Percentiles rank a stretch among this genome's conserved stretches.
These are phyloP conservation scores for Pimephales promelas DNA, from an alignment of 2,113 vertebrate genomes.

Conservation along the genomic window DNA sequence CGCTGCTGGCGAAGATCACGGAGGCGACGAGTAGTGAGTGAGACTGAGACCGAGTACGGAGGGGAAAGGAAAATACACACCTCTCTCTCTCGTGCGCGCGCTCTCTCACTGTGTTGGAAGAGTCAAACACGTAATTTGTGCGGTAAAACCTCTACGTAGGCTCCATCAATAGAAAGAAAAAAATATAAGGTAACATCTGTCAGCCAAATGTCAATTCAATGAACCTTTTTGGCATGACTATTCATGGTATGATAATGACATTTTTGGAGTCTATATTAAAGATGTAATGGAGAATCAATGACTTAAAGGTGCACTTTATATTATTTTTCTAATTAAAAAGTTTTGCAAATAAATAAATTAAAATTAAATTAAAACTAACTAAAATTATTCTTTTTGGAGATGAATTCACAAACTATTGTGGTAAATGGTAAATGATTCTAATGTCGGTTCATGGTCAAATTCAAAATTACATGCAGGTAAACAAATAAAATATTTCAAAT, in stretches of 20 bases:
- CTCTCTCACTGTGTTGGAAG: background rate
- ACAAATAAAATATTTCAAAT: background rate
- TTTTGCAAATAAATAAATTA: background rate
- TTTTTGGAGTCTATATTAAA: background rate
- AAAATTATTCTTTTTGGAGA: no score
- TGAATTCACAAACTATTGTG: background rate
- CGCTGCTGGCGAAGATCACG: conserved; percentile 56
- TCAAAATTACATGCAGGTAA: background rate
- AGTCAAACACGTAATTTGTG: background rate
- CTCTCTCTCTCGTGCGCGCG: conserved; percentile 16
- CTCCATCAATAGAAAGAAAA: background rate
- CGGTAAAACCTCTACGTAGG: background rate
- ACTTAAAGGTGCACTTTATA: no score
- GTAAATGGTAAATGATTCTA: no score
- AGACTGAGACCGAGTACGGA: background rate
- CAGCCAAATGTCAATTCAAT: background rate
- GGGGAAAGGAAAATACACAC: background rate
- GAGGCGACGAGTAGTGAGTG: conserved; percentile 29
- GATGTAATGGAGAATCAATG: background rate
- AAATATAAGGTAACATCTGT: background rate
- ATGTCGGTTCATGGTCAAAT: no score
- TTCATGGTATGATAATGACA: background rate
- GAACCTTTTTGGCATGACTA: background rate
- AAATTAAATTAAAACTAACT: no score
- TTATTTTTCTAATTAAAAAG: background rate